Evolutionary conservation across 2,888 invertebrate species (phyloP), one percentile per base, ranked within the genome.

Genomic region (Euspilapteryx auroguttella): DNA sequence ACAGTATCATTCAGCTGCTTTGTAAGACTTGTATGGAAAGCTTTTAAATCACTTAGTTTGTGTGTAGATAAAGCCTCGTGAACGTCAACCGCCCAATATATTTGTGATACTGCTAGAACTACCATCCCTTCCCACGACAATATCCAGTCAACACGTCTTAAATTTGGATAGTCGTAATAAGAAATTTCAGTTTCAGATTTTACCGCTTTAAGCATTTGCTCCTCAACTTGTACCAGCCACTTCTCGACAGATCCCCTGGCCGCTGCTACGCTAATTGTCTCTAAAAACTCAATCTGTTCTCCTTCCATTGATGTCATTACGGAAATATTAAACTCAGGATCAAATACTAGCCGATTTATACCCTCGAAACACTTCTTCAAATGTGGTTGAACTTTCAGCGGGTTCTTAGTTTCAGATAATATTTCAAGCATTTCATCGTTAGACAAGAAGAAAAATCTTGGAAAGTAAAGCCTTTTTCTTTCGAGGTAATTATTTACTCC

Each of bases 371-470:
- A 91, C 65, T 92, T 92, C 50, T 87, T 87, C 31, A 93, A 64
- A 69, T 92, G 89, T 1, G 90, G 90, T 55, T 92, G 90, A 2
- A 92, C 90, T 41, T 88, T 79, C 4, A 85, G 58, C 1, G 91
- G 91, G 51, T 92, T 89, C 64, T 90, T 90, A 2, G 91, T 91
- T 76, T 93, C 91, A 1, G 92, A 91, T 35, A 94, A 73, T 42
- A 94, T 91, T 62, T 93, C 91, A 40, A 94, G 69, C 81, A 94
- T 85, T 62, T 94, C 93, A 46, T 92, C 90, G 53, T 94, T 93
- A 4, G 93, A 93, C 32, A 94, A 71, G 50, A 94, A 94, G 77
- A 93, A 94, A 53, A 94, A 92, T 53, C 93, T 79, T 22, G 91
- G 86, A 51, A 93, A 93, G 55, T 79, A 90, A 7, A 92, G 63